These are phyloP conservation scores for Galaxea fascicularis DNA, from an alignment of 92 coral and sea anemone genomes.

Conservation along the genomic window DNA sequence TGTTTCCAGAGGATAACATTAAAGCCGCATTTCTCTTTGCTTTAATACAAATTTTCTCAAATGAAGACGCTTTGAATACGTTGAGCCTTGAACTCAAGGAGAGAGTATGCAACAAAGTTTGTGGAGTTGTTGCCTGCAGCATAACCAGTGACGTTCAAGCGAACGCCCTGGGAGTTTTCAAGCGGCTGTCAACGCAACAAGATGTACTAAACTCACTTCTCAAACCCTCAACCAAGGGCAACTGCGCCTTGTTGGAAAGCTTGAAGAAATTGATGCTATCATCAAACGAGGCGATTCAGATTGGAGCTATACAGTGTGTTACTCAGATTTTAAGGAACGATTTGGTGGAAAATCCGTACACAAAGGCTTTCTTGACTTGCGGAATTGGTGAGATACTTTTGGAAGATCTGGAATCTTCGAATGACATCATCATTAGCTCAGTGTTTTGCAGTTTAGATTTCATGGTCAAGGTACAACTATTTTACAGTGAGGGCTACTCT, in stretches of 20 bases:
- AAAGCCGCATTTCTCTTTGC: conserved; percentile 77
- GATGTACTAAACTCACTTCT: conserved; percentile 27
- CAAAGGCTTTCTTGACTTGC: conserved; percentile 47
- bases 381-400: conserved; percentile 87
- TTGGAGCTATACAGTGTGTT: conserved; percentile 78
- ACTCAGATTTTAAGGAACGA: conserved; percentile 56
- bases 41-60: conserved; percentile 66
- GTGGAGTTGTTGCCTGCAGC: conserved; percentile 73
- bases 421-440: conserved; percentile 79
- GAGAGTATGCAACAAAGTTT: conserved; percentile 68
- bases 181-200: conserved; percentile 37
- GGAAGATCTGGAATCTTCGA: conserved; percentile 84
- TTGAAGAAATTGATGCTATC: conserved; percentile 87
- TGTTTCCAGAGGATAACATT: conserved; percentile 81
- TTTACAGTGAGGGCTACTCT: conserved; percentile 82
- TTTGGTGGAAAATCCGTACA: conserved; percentile 32
- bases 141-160: conserved; percentile 60
- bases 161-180: conserved; percentile 83
- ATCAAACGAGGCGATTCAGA: conserved; percentile 69
- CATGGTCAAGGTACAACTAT: conserved; percentile 49
- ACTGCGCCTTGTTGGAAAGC: conserved; percentile 47
- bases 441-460: conserved; percentile 81
- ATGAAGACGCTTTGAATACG: conserved; percentile 35
- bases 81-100: conserved; percentile 51
- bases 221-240: conserved; percentile 1